Base-by-base conservation (phyloP, 2,888 invertebrate genomes). In the Nasonovia ribisnigri region DNA sequence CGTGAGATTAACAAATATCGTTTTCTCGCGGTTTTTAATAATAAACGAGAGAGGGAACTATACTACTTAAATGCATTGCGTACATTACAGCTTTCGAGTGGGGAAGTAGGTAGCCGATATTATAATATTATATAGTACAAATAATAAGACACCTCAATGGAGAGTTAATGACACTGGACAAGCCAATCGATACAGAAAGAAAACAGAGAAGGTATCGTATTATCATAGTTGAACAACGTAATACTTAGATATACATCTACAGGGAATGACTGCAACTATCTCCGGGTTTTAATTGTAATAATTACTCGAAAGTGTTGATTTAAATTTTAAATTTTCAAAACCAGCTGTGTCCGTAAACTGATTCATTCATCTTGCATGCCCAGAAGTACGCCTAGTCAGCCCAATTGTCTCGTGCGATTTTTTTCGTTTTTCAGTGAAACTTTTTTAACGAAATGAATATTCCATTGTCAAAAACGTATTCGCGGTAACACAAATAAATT, bases 1-100 rank as follows among this genome's bases (percentile, higher is more conserved):
- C 92, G 92, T 93, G 92, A 57, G 92, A 93, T 84, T 89, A 93
- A 43, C 43, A 89, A 89, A 89, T 24, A 43, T 51, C 42, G 77
- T 77, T 89, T 43, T 92, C 54, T 84, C 36, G 54, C 10, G 26
- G 54, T 91, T 84, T 43, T 46, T 88, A 90, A 67, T 26, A n/a
- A 29, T 60, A 46, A 46, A 86, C 29, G 42, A 42, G 77, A 54
- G 91, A 46, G 51, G 84, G 29, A 36, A 91, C 36, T 26, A 48
- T 8, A 77, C 77, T 77, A 8, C 20, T 77, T 36, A 20, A 20
- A 77, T 20, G 20, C 77, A 26, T 77, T 42, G 2, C 36, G 8
- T 36, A 8, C 36, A 36, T 36, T 77, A 36, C 77, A 77, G 3
- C 20, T 24, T 48, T 87, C n/a, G 6, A 84, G 26, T 29, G 48